Percentiles rank a stretch among this genome's conserved stretches.
Evolutionary conservation across 2,888 invertebrate species (phyloP).

Genomic region (Apodemia zela): DNA sequence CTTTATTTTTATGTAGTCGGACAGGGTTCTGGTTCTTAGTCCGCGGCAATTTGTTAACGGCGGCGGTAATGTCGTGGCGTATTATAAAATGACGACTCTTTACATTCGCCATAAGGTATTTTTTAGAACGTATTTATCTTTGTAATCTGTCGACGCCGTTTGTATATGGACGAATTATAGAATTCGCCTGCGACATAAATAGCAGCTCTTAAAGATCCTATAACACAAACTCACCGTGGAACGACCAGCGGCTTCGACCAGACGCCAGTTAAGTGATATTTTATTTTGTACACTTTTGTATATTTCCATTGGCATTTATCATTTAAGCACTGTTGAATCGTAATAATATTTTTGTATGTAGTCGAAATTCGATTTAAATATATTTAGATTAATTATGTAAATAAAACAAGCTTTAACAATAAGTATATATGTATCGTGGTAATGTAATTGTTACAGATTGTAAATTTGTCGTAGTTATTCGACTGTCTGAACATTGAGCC

Average conservation of each 20-base stretch:
- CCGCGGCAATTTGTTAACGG: too few species aligned
- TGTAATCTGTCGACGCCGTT: too few species aligned
- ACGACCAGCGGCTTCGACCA: constrained; percentile 21
- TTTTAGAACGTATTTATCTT: too few species aligned
- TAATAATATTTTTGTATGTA: constrained; percentile 40
- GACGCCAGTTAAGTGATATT: constrained; percentile 39
- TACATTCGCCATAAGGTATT: too few species aligned
- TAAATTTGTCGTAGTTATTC: constrained; percentile 69
- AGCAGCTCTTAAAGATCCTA: not conserved
- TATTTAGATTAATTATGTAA: constrained; percentile 37
- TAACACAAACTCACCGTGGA: constrained; percentile 7
- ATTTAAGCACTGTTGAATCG: constrained; percentile 41
- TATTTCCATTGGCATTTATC: constrained; percentile 57
- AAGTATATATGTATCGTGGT: constrained; percentile 57
- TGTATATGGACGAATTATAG: too few species aligned
- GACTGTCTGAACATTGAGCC: constrained; percentile 56
- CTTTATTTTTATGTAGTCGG: too few species aligned
- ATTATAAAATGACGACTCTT: too few species aligned
- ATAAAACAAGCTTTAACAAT: constrained; percentile 68
- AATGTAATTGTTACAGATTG: constrained; percentile 66
- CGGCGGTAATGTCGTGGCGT: too few species aligned
- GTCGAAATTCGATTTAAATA: constrained; percentile 36
- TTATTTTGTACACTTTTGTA: constrained; percentile 42
- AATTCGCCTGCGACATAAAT: too few species aligned
- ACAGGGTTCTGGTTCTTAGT: too few species aligned